Evolutionary conservation across 1,140 invertebrate species (phyloP).

Genomic region (Ladona fulva): DNA sequence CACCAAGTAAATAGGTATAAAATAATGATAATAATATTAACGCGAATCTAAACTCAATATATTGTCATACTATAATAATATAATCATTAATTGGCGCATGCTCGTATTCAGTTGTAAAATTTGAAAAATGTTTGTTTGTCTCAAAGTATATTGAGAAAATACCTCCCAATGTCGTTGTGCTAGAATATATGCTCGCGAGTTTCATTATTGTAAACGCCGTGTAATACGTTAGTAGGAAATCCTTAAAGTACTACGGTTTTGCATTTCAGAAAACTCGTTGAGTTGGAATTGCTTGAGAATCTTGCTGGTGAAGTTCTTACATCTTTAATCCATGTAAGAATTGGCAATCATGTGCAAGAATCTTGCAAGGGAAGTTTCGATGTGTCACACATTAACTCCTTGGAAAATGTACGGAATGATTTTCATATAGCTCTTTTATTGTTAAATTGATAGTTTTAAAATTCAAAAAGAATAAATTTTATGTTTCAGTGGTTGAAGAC

Average conservation of each 20-base stretch:
- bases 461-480: slow-evolving; percentile 16
- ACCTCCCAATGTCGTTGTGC: too few relatives aligned
- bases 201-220: slow-evolving; percentile 27
- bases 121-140: too few relatives aligned
- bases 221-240: too few relatives aligned
- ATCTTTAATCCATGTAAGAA: slow-evolving; percentile 67
- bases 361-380: slow-evolving; percentile 77
- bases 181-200: slow-evolving; percentile 17
- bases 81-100: too few relatives aligned
- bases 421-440: slow-evolving; percentile 18
- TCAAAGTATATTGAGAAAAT: too few relatives aligned
- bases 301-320: slow-evolving; percentile 72
- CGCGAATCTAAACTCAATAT: too few relatives aligned
- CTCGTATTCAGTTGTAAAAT: too few relatives aligned
- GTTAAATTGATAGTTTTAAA: too few relatives aligned
- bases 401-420: slow-evolving; percentile 53
- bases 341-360: slow-evolving; percentile 67
- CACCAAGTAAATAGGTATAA: slow-evolving; percentile 64
- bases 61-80: too few relatives aligned
- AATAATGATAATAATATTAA: background rate
- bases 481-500: slow-evolving; percentile 64
- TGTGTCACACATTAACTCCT: slow-evolving; percentile 56
- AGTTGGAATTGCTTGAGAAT: slow-evolving; percentile 67
- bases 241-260: too few relatives aligned
- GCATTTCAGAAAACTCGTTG: slow-evolving; percentile 48